Evolutionary conservation across 1,140 invertebrate species (phyloP).

Genomic region (Lepidostoma basale): DNA sequence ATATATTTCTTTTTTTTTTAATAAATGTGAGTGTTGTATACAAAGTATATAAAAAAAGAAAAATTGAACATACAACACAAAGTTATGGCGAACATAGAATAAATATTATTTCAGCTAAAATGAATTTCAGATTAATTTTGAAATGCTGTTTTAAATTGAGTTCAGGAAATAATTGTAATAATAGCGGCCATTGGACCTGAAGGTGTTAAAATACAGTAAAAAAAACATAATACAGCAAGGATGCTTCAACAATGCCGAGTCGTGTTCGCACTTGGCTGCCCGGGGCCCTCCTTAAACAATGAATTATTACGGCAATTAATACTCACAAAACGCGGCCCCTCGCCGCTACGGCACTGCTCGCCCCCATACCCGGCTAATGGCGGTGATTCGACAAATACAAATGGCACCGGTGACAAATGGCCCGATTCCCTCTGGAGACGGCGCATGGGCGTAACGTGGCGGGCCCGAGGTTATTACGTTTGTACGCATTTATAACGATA

Average conservation of each 20-base stretch:
- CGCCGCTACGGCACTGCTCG: not conserved
- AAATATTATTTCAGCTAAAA: no score
- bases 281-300: slow-evolving; percentile 31
- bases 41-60: no score
- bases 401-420: slow-evolving; percentile 44
- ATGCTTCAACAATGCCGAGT: slow-evolving; percentile 12
- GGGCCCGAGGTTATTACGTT: no score
- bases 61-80: no score
- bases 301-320: slow-evolving; percentile 44
- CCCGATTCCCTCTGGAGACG: slow-evolving; percentile 12
- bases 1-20: no score
- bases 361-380: slow-evolving; percentile 36
- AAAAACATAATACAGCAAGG: not conserved
- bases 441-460: not conserved
- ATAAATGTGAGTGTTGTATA: no score
- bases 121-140: no score
- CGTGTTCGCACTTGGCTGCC: slow-evolving; percentile 19
- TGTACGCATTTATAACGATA: no score
- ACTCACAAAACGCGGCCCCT: slow-evolving; percentile 39
- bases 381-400: slow-evolving; percentile 46
- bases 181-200: no score
- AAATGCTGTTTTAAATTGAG: no score
- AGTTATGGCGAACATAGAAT: no score
- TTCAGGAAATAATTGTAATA: no score
- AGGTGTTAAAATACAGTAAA: not conserved